Base-by-base conservation (phyloP, 1,140 invertebrate species). In the Steinernema feltiae region DNA sequence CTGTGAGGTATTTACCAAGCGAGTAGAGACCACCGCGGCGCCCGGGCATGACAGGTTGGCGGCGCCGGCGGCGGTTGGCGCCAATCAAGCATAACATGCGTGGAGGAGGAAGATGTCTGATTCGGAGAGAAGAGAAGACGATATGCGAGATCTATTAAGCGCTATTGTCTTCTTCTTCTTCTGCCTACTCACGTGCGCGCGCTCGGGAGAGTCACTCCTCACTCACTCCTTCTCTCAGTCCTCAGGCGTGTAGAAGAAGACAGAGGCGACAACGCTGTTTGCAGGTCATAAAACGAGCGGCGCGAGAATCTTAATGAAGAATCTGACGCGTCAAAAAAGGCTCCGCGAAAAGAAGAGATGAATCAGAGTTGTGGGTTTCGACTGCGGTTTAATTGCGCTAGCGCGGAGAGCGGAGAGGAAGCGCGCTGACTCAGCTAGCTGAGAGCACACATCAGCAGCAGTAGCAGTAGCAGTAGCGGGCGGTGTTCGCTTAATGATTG, bases 111-210 rank as follows among this genome's bases (percentile, higher is more conserved):
- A 41, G 18, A 18, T 7, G 7, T 7, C 53, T 63, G 53, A 15
- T 63, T 63, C 7, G 15, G 35, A 41, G 35, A 41, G 35, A 7
- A 18, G 35, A 18, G 18, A 18, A 41, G 35, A 21, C 53, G 15
- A 63, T 3, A 63, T 63, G 24, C 24, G 53, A 7, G 53, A 63
- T 63, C 24, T 63, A 63, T 63, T 63, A 63, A 63, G 53, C 53
- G 53, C 53, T 63, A 63, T 63, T 63, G 53, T 63, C 24, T 63
- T n/a, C n/a, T n/a, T n/a, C n/a, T n/a, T n/a, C n/a, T n/a, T n/a
- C n/a, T 21, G 53, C 53, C 53, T 63, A 63, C 53, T 63, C 53
- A 63, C 35, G 18, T 7, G 24, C 53, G 53, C 7, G 24, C 15
- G 24, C 24, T 15, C 2, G 24, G 53, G 53, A 27, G 7, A 63